Evolutionary conservation across 2,113 vertebrate species (phyloP), one percentile per base, ranked within the genome.

Genomic region (Petromus typicus): DNA sequence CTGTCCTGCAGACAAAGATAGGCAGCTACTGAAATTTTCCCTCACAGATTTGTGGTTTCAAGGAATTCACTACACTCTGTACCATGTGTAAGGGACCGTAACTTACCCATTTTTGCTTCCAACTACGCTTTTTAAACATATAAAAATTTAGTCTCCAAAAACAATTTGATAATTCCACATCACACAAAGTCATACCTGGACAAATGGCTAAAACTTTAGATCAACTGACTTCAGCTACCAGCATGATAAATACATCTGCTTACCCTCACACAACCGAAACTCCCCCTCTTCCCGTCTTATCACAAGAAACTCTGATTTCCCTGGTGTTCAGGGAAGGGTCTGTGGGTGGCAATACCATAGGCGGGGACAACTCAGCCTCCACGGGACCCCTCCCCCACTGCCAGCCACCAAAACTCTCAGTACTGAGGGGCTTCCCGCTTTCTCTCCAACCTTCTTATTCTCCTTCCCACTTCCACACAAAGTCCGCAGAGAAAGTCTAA

Each of bases 91-190:
- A 91, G 9, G 8, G 59, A 88, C 4, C 3, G 45, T 34, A 79
- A 51, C 69, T 90, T 84, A 51, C 3, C 66, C n/a, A n/a, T 56
- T 66, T 92, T 76, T 79, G 48, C 48, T 81, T 89, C 27, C 2
- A 37, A 22, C 12, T 23, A 59, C 12, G 85, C 20, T 78, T 25
- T 86, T 80, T 32, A 5, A 79, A 45, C 1, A 64, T 54, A 67
- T 59, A 51, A 95, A 91, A 96, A 87, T 82, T 30, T 82, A 34
- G 14, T 86, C 61, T 75, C 56, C 67, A 73, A 57, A 95, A 82
- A 40, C 73, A 86, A 56, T 79, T 54, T 76, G 10, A 10, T 76
- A 91, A 86, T 91, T 84, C 63, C 34, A 96, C 84, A 64, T 64
- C 80, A 91, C 16, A 85, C 25, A 76, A 91, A 93, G 27, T 13